Percentiles rank a stretch among this genome's conserved stretches.
Conservation (phyloP, 2,888 invertebrate species). For the Drosophila mayaguana region DNA sequence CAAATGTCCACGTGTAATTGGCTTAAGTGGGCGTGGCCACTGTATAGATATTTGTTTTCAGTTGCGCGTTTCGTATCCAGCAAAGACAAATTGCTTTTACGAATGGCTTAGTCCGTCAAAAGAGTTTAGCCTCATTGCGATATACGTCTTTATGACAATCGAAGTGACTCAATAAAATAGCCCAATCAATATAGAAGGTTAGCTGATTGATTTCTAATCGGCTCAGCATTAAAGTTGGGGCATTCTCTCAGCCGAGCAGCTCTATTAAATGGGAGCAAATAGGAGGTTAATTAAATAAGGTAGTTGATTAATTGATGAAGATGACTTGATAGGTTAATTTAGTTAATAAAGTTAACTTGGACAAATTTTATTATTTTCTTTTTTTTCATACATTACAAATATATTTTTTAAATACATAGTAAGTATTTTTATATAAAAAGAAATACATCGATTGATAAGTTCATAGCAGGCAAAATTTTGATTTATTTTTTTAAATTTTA, state of each 20-base stretch:
- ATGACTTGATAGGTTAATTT: too few relatives aligned
- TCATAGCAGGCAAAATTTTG: too few relatives aligned
- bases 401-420: too few relatives aligned
- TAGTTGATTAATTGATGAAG: neutral
- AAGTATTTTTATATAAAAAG: too few relatives aligned
- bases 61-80: conserved; percentile 27
- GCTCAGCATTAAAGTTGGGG: neutral
- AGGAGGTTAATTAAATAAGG: neutral
- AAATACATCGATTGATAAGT: too few relatives aligned
- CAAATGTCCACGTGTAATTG: conserved; percentile 53
- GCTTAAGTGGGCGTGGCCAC: conserved; percentile 51
- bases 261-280: neutral
- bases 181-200: neutral
- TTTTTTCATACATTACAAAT: too few relatives aligned
- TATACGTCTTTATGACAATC: conserved; percentile 21
- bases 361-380: too few relatives aligned
- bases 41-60: conserved; percentile 39
- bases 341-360: too few relatives aligned
- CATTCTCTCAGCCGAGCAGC: neutral
- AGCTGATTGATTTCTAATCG: conserved; percentile 14
- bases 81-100: conserved; percentile 57
- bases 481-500: too few relatives aligned
- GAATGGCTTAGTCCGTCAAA: conserved; percentile 9
- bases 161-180: neutral
- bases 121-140: conserved; percentile 15